Conservation (phyloP, 2,797 vertebrate species). For the Leptoclinus maculatus region DNA sequence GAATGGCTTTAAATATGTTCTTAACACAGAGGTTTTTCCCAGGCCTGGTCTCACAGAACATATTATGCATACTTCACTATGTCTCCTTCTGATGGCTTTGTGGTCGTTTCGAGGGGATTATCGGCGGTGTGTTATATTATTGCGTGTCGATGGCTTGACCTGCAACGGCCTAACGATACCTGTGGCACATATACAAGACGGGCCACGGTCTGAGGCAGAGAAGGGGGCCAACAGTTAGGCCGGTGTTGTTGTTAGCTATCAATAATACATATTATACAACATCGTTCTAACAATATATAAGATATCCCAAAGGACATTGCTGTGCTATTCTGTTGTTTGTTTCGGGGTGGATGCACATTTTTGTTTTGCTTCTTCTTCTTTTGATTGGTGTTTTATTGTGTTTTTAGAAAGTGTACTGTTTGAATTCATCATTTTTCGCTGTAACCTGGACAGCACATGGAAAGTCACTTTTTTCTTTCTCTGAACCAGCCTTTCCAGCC, state of each 20-base stretch:
- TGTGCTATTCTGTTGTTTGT: background rate
- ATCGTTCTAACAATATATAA: background rate
- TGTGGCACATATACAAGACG: background rate
- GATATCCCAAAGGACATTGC: background rate
- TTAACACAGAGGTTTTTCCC: conserved; percentile 12
- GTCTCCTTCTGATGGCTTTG: conserved; percentile 10
- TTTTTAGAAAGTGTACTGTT: too few species aligned
- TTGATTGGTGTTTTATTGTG: too few species aligned
- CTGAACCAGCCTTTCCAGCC: too few species aligned
- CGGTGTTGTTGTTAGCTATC: background rate
- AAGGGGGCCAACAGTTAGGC: background rate
- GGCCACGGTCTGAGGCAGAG: background rate
- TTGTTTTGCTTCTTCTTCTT: too few species aligned
- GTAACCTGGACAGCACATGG: too few species aligned
- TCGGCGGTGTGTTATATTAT: background rate
- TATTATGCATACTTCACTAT: conserved; percentile 5
- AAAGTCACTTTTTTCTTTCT: too few species aligned
- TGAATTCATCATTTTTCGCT: too few species aligned
- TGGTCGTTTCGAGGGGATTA: background rate
- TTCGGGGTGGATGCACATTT: too few species aligned
- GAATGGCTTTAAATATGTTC: conserved; percentile 43
- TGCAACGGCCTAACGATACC: background rate
- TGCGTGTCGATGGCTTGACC: background rate
- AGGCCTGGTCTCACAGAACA: background rate
- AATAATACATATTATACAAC: conserved; percentile 11